Base-by-base conservation (phyloP, 2,113 vertebrate species). In the Electrona antarctica region DNA sequence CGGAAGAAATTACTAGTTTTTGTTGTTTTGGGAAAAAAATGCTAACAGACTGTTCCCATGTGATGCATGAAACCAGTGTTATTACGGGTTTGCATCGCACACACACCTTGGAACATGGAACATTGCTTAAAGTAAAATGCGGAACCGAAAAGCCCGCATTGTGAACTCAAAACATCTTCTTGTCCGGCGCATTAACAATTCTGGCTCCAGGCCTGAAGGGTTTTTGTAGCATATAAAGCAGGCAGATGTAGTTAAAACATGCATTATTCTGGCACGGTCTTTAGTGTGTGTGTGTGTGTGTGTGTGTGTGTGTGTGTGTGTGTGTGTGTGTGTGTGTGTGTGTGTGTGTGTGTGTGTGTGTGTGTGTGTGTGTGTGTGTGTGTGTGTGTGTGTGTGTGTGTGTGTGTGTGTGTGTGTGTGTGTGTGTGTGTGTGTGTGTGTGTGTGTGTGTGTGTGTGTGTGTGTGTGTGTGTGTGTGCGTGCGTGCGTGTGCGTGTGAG, bases 211-310 rank as follows among this genome's bases (percentile, higher is more conserved):
- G 71, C 73, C 65, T 21, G 33, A 8, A 8, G 28, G 33, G 45
- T 74, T 76, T 21, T 15, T 1, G 21, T 1, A 7, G 21, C n/a
- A 70, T 9, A 73, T 9, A 73, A 73, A 13, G 7, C 74, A 60
- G 84, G 67, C 82, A 85, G 85, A 84, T 89, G 83, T 79, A 79
- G 52, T 64, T 58, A 66, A 70, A 67, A 64, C 76, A 60, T 52
- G 49, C 45, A 11, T 64, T 75, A 74, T 69, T 79, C 67, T 67
- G 52, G 75, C 49, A 6, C 2, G 33, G 62, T 80, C 71, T 57
- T 67, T 41, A 12, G 60, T 64, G 21, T 71, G 50, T 60, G 74
- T 55, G n/a, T 7, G n/a, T 59, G 62, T 48, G 61, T 48, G 63
- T 29, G 55, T 29, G 61, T 33, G 64, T n/a, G 51, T 55, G 12